These are phyloP conservation scores for Columbina picui DNA, from an alignment of 2,113 vertebrate genomes.

Conservation along the genomic window DNA sequence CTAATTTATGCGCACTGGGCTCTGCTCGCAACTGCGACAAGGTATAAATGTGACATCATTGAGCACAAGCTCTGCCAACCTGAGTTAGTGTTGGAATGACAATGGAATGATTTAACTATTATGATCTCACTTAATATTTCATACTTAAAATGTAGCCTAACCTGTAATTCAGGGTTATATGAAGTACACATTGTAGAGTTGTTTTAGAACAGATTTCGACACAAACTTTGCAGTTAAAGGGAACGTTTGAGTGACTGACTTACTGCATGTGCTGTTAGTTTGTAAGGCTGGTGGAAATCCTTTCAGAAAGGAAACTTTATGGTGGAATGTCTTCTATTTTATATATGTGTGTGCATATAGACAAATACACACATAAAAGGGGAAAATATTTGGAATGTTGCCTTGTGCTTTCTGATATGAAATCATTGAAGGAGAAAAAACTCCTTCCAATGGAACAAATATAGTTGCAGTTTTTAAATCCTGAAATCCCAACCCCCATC, in stretches of 20 bases:
- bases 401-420: neutral
- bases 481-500: neutral
- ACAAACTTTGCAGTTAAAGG: constrained; percentile 37
- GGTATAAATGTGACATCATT: constrained; percentile 44
- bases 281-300: constrained; percentile 6
- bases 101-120: constrained; percentile 54
- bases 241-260: constrained; percentile 20
- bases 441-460: neutral
- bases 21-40: neutral
- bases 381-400: neutral
- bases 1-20: constrained; percentile 48
- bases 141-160: constrained; percentile 1
- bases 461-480: neutral
- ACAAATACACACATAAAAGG: neutral
- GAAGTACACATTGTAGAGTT: neutral
- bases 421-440: neutral
- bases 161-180: constrained; percentile 10
- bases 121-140: constrained; percentile 58
- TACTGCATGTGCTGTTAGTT: neutral
- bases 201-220: constrained; percentile 8
- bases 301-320: neutral
- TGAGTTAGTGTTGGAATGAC: constrained; percentile 6
- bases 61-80: constrained; percentile 31
- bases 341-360: neutral
- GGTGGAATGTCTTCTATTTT: neutral